phyloP scores from a whole-genome alignment of 2,888 invertebrate species.

The Mylabris sibirica region DNA sequence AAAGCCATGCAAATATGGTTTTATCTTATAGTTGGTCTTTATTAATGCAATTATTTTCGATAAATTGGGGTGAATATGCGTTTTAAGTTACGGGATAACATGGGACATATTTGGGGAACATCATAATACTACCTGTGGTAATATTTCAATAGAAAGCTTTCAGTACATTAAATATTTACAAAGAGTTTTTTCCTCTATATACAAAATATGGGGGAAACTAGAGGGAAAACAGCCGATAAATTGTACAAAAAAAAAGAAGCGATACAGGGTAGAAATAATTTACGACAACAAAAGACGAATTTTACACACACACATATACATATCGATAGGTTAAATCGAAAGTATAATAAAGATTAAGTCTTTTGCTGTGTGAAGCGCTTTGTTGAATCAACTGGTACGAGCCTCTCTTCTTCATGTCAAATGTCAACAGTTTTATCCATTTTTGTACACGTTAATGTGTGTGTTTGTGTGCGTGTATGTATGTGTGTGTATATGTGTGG shows the following conservation, averaged over 20 bases:
- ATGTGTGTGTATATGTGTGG: neutral
- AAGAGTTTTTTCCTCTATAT: neutral
- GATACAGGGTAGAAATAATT: neutral
- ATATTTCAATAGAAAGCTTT: constrained; percentile 1
- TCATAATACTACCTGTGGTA: neutral
- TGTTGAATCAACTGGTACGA: constrained; percentile 4
- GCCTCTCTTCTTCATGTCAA: neutral
- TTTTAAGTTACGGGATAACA: neutral
- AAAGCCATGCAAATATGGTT: no score
- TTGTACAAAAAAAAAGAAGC: neutral
- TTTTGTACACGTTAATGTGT: neutral
- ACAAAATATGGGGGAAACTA: neutral
- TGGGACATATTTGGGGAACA: neutral
- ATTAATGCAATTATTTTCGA: no score
- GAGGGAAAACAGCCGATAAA: neutral
- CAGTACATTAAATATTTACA: constrained; percentile 7
- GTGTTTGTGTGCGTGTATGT: neutral
- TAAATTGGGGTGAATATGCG: neutral
- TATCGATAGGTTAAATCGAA: neutral
- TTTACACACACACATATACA: no score
- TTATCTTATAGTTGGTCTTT: no score
- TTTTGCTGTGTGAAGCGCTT: neutral
- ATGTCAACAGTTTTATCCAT: neutral
- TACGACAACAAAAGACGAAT: neutral
- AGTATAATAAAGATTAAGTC: neutral